Evolutionary conservation across 2,888 invertebrate genomes (phyloP).

Genomic region (Carterocephalus palaemon): DNA sequence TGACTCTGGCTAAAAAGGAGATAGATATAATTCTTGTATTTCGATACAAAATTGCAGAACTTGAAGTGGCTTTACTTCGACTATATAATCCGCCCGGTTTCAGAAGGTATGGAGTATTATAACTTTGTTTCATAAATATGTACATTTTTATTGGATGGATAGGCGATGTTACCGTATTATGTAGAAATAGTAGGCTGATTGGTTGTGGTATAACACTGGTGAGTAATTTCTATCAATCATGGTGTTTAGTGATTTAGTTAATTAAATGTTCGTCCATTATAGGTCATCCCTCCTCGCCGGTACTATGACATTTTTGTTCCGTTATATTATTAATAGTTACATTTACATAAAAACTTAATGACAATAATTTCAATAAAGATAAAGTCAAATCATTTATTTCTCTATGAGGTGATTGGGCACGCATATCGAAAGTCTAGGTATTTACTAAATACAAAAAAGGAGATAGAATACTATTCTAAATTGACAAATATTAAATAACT

Average conservation of each 20-base stretch:
- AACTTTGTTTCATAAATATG: constrained; percentile 31
- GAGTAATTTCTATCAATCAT: constrained; percentile 43
- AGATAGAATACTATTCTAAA: too few species aligned
- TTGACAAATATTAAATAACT: too few species aligned
- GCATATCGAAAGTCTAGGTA: too few species aligned
- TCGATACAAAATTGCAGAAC: constrained; percentile 63
- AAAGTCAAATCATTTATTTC: too few species aligned
- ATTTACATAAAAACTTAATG: background rate
- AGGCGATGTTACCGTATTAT: constrained; percentile 47
- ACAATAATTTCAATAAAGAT: too few species aligned
- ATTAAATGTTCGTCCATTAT: constrained; percentile 10
- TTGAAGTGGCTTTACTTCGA: constrained; percentile 65
- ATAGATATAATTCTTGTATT: constrained; percentile 41
- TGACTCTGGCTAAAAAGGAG: constrained; percentile 48
- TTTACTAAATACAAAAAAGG: too few species aligned
- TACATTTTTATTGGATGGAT: constrained; percentile 40
- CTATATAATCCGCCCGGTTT: constrained; percentile 55
- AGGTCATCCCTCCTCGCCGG: background rate
- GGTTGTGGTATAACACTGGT: constrained; percentile 49
- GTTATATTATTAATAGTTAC: too few species aligned
- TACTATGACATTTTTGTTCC: background rate
- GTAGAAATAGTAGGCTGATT: constrained; percentile 52
- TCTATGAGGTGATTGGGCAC: too few species aligned
- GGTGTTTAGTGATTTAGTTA: constrained; percentile 6
- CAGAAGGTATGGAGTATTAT: constrained; percentile 37